A percentile compares a stretch with the other conserved stretches of the same genome.
phyloP scores from a whole-genome alignment of 2,797 vertebrate species.

The Squalus acanthias region DNA sequence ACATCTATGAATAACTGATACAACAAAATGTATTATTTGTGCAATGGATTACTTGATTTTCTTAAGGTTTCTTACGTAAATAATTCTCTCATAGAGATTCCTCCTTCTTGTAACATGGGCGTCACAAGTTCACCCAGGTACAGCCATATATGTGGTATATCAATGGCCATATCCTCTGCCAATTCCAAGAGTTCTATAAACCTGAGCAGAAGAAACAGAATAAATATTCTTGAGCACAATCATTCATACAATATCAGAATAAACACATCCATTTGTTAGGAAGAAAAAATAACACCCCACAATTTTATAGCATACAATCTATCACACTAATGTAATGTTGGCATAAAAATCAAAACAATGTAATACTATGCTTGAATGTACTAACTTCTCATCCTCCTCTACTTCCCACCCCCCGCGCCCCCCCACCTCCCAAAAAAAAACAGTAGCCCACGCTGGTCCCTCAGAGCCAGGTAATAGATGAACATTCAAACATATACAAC shows the following conservation, averaged over 20 bases:
- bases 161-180: slow-evolving; percentile 95
- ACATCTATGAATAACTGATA: background rate
- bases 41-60: background rate
- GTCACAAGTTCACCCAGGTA: slow-evolving; percentile 89
- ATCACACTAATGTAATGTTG: background rate
- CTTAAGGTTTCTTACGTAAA: slow-evolving; percentile 63
- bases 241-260: background rate
- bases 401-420: background rate
- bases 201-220: slow-evolving; percentile 51
- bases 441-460: background rate
- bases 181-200: slow-evolving; percentile 85
- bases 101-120: slow-evolving; percentile 84
- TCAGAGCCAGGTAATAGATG: background rate
- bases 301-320: background rate
- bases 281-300: background rate
- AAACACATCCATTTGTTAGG: background rate
- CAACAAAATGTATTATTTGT: background rate
- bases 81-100: slow-evolving; percentile 92
- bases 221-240: background rate
- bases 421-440: background rate
- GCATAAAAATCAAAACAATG: background rate
- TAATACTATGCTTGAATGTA: background rate
- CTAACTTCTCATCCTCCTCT: background rate
- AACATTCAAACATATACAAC: background rate
- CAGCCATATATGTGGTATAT: slow-evolving; percentile 95